Base-by-base conservation (phyloP, 2,797 vertebrate genomes). In the Melanitta fusca region DNA sequence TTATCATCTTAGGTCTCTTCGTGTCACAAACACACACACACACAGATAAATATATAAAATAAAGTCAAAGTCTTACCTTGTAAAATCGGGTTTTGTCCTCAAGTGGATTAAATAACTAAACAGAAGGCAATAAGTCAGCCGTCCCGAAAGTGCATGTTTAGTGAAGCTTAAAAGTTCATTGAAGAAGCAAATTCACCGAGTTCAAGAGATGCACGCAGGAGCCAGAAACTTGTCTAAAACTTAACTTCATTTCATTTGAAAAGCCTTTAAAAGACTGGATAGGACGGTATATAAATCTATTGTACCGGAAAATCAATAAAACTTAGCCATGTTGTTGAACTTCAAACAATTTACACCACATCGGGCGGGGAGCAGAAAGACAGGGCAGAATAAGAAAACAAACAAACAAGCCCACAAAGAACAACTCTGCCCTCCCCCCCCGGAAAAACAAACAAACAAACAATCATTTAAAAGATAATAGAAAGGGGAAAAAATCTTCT, bases 241-340 rank as follows among this genome's bases (percentile, higher is more conserved):
- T 91, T 86, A 43, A 36, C 66, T 84, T 51, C 54, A 41, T 95
- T 89, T 87, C 58, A 18, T 85, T 64, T 7, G 85, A 24, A 79
- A 93, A 87, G 80, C 39, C 41, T 62, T 57, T 45, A 72, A 66
- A 71, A 87, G 92, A 74, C 92, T 21, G 95, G 88, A 84, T 19
- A 89, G 80, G 92, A 38, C 36, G 11, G 89, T n/a, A 60, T 95
- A 85, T 98, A 97, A 98, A 97, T 97, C 96, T 89, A 89, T 95
- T 82, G 91, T 82, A 87, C 95, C 96, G 97, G 97, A 98, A 97
- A 97, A 95, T 96, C 97, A 98, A 98, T 98, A 97, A 98, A 98
- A 95, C 95, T 96, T 86, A 91, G 95, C 95, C 92, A 22, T 95
- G 98, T 86, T 97, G 97, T 97, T 98, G 98, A 98, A 97, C 97